Evolutionary conservation across 2,113 vertebrate species (phyloP).

Genomic region (Alaudala cheleensis): DNA sequence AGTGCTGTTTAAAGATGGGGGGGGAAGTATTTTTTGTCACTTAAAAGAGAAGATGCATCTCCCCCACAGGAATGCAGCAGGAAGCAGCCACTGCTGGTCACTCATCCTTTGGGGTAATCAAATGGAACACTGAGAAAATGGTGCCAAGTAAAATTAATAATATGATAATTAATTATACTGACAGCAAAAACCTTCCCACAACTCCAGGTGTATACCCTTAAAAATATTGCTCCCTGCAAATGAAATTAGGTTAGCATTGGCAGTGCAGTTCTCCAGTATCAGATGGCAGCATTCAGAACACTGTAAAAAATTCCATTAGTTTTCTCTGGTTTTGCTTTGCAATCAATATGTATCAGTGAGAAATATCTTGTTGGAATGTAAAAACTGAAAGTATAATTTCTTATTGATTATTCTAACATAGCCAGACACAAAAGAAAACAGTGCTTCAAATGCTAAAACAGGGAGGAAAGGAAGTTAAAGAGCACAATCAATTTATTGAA

Average conservation of each 20-base stretch:
- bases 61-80: not conserved
- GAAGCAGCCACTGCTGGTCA: not conserved
- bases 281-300: not conserved
- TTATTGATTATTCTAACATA: conserved; percentile 68
- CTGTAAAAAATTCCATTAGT: not conserved
- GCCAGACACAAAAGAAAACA: conserved; percentile 53
- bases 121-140: not conserved
- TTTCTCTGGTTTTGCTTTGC: conserved; percentile 46
- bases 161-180: not conserved
- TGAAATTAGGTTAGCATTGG: not conserved
- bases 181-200: not conserved
- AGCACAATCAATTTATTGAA: conserved; percentile 42
- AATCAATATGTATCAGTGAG: conserved; percentile 55
- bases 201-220: not conserved
- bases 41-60: not conserved
- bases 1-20: not conserved
- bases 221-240: not conserved
- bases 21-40: not conserved
- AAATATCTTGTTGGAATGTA: conserved; percentile 64
- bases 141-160: not conserved
- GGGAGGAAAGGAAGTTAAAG: conserved; percentile 51
- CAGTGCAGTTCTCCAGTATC: not conserved
- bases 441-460: conserved; percentile 56
- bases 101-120: not conserved
- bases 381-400: conserved; percentile 64